Percentiles rank a stretch among this genome's conserved stretches.
These are phyloP conservation scores for Daphoenositta chrysoptera DNA, from an alignment of 2,113 vertebrate genomes.

Conservation along the genomic window DNA sequence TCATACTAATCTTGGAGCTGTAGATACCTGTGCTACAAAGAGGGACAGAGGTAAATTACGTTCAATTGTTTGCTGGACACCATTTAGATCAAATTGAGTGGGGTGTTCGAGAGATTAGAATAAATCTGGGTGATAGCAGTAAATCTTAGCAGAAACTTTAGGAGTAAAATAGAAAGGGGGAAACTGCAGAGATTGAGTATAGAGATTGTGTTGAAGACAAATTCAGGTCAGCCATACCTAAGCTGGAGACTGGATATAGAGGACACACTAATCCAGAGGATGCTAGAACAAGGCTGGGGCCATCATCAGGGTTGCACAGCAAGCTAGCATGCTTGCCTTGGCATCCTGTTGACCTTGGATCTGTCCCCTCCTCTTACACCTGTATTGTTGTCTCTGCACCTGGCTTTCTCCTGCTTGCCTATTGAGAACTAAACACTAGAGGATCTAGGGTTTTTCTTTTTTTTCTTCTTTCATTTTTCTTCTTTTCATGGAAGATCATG, in stretches of 20 bases:
- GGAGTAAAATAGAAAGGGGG: background rate
- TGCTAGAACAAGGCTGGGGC: background rate
- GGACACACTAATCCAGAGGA: background rate
- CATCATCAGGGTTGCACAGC: background rate
- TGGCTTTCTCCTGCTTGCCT: background rate
- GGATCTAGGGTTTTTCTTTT: fast-evolving
- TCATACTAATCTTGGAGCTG: background rate
- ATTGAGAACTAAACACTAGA: background rate
- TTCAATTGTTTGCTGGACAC: background rate
- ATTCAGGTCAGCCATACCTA: background rate
- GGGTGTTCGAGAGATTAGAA: background rate
- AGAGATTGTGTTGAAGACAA: background rate
- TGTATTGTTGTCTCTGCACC: background rate
- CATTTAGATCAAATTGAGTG: background rate
- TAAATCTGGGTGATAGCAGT: background rate
- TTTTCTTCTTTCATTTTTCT: background rate
- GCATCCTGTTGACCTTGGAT: background rate
- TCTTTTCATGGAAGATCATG: background rate
- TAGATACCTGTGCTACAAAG: background rate
- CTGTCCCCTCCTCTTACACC: background rate
- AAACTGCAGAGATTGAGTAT: background rate
- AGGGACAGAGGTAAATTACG: background rate
- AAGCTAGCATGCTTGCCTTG: background rate
- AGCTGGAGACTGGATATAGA: background rate
- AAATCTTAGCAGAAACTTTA: background rate